phyloP scores from a whole-genome alignment of 2,888 invertebrate genomes.

The Boloria selene region DNA sequence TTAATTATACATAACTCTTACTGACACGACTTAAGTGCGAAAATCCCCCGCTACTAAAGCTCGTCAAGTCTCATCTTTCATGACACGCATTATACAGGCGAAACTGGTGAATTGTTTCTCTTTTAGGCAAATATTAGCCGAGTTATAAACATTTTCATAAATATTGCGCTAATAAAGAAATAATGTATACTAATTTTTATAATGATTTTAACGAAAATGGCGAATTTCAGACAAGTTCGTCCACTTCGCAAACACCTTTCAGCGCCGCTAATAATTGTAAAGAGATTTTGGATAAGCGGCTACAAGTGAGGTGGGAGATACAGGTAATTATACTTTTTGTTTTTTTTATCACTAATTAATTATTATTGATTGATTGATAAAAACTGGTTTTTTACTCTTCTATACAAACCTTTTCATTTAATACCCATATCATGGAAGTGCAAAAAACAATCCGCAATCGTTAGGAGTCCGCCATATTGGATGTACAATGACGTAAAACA shows the following conservation, averaged over 20 bases:
- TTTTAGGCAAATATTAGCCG: too few species aligned
- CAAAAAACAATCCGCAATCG: too few species aligned
- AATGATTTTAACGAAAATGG: constrained; percentile 6
- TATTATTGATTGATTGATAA: constrained; percentile 28
- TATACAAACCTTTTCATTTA: neutral
- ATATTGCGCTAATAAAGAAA: neutral
- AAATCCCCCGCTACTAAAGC: too few species aligned
- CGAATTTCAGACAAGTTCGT: constrained; percentile 88
- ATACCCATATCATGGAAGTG: too few species aligned
- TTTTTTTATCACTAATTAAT: constrained; percentile 19
- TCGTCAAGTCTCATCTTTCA: too few species aligned
- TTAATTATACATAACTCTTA: too few species aligned
- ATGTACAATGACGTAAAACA: too few species aligned
- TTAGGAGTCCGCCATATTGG: too few species aligned
- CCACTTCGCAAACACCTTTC: constrained; percentile 84
- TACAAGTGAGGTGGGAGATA: constrained; percentile 94
- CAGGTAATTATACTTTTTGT: constrained; percentile 69
- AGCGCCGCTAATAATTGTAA: constrained; percentile 88
- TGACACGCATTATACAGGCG: too few species aligned
- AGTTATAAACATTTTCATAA: neutral
- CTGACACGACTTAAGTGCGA: too few species aligned
- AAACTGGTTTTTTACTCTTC: constrained; percentile 15
- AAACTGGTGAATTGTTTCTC: too few species aligned
- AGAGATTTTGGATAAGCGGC: constrained; percentile 89
- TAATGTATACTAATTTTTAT: neutral